Evolutionary conservation across 2,113 vertebrate genomes (phyloP).

Genomic region (Paracanthobrama guichenoti): DNA sequence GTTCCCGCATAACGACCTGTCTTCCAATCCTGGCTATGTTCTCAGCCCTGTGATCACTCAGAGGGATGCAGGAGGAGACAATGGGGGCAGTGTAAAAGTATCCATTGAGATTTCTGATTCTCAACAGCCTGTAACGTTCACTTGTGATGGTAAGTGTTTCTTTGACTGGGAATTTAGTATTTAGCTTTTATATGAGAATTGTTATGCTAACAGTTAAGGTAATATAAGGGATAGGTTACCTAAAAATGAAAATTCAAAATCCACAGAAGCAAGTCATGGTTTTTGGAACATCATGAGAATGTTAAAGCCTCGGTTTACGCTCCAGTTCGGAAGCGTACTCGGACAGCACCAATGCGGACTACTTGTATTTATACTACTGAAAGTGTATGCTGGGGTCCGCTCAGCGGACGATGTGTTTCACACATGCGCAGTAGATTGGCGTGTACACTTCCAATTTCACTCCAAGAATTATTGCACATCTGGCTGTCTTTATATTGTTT

Average conservation of each 20-base stretch:
- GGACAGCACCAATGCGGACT: no score
- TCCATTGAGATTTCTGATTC: constrained; percentile 95
- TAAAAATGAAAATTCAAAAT: neutral
- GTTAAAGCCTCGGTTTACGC: no score
- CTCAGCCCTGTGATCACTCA: constrained; percentile 90
- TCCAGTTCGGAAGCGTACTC: no score
- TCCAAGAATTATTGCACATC: no score
- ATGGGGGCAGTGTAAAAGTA: constrained; percentile 90
- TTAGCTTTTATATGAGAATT: neutral
- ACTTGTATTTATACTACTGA: no score
- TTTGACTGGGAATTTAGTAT: neutral
- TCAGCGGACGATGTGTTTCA: no score
- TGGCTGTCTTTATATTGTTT: no score
- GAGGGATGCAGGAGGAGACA: constrained; percentile 81
- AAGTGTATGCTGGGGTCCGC: no score
- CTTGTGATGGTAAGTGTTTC: constrained; percentile 87
- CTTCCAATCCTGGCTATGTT: constrained; percentile 89
- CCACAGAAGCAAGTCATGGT: neutral
- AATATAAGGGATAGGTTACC: neutral
- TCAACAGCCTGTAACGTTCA: constrained; percentile 95
- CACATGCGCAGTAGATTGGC: no score
- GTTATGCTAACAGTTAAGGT: neutral
- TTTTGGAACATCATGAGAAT: neutral
- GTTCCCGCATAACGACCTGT: constrained; percentile 75
- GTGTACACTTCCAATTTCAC: no score